Base-by-base conservation (phyloP, 2,888 invertebrate genomes). In the Drosophila affinis region DNA sequence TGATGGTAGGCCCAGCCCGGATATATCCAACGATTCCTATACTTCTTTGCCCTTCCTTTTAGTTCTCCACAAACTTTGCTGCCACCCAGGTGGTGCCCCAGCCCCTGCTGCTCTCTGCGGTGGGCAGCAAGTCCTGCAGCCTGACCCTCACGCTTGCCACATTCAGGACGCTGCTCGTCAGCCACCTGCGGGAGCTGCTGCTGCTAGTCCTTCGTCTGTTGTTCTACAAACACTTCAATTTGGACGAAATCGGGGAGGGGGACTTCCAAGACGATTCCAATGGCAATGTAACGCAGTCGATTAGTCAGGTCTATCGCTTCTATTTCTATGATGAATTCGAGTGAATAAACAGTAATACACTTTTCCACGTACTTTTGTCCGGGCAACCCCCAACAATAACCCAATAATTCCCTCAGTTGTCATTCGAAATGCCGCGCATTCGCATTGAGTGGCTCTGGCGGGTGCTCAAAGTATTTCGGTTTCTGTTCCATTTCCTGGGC, bases 261-360 rank as follows among this genome's bases (percentile, higher is more conserved):
- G 65, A 64, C 10, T 49, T 18, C 39, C 49, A 59, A n/a, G 29
- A 53, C 39, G 61, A 80, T 75, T 83, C 78, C 18, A 78, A 80
- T 65, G 63, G 51, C n/a, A 81, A 81, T 80, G 72, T 82, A 7
- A 83, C 83, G 21, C 27, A 64, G 3, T 49, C 81, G 53, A 83
- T 82, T 78, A 76, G 81, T 59, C 67, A 75, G 53, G 55, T 83
- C 7, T 86, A 80, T 77, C 81, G 86, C 24, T 75, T 61, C 59
- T 83, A 76, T 53, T 39, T 18, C 27, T 72, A 78, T 34, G 81
- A 81, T 58, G 81, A 86, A 61, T 32, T 68, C 12, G 67, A 78
- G 9, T 82, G 53, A 74, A 54, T 67, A 75, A 48, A 29, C 46
- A 24, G 0, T 24, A 24, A 18, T 18, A 18, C 45, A 51, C 55